These are phyloP conservation scores for Melitaea athalia DNA, from an alignment of 2,888 invertebrate species.

Conservation along the genomic window DNA sequence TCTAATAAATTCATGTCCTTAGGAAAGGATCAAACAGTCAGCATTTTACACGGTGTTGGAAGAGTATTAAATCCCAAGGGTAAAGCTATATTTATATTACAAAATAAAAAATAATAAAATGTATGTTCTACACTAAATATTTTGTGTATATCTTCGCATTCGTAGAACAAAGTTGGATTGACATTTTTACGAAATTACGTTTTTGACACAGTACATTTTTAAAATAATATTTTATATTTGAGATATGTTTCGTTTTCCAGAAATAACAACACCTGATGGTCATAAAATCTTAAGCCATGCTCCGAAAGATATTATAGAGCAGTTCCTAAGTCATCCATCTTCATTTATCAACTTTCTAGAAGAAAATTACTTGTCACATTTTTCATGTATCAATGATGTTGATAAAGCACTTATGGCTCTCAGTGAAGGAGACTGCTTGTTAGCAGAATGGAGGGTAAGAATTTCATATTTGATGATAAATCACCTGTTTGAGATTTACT, in stretches of 20 bases:
- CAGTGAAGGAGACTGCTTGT: conserved; percentile 86
- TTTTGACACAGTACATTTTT: too few species aligned
- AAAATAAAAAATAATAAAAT: not conserved
- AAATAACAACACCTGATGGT: conserved; percentile 35
- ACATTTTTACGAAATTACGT: too few species aligned
- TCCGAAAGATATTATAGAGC: conserved; percentile 85
- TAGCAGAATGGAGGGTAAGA: conserved; percentile 85
- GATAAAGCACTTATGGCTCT: conserved; percentile 84
- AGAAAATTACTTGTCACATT: conserved; percentile 89
- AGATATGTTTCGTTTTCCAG: conserved; percentile 21
- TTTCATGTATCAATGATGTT: conserved; percentile 84
- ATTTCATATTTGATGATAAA: not conserved
- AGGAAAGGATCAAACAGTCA: conserved; percentile 86
- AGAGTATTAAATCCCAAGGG: conserved; percentile 90
- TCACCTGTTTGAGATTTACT: too few species aligned
- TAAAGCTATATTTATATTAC: conserved; percentile 50
- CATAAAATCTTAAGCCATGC: conserved; percentile 64
- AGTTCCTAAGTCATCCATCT: conserved; percentile 85
- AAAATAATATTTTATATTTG: too few species aligned
- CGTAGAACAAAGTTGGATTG: too few species aligned
- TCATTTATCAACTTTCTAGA: conserved; percentile 86
- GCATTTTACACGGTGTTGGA: conserved; percentile 89
- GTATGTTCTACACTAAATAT: not conserved
- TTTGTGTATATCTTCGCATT: not conserved
- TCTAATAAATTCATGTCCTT: conserved; percentile 75